phyloP scores from a whole-genome alignment of 2,888 invertebrate genomes.

The Deilephila elpenor region DNA sequence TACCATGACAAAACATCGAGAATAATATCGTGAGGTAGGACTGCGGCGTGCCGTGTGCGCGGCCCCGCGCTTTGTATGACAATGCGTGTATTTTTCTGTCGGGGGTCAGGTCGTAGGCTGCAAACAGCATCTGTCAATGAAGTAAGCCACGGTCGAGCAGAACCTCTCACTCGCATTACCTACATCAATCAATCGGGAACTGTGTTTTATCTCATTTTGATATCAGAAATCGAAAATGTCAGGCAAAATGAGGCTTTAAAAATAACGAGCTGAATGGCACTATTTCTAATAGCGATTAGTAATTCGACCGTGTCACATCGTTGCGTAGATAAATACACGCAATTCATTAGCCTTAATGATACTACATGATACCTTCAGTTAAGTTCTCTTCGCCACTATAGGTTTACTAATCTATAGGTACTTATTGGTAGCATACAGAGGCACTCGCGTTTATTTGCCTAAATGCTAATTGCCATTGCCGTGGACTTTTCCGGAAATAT shows the following conservation, averaged over 20 bases:
- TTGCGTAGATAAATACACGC: constrained; percentile 6
- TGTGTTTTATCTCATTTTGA: neutral
- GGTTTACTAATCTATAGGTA: neutral
- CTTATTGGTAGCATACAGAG: neutral
- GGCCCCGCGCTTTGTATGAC: constrained; percentile 64
- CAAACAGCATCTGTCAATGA: constrained; percentile 69
- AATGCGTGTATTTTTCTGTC: constrained; percentile 62
- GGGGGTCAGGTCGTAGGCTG: constrained; percentile 67
- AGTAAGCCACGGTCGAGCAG: constrained; percentile 69
- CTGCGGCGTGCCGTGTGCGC: constrained; percentile 27
- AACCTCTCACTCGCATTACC: constrained; percentile 66
- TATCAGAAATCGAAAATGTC: constrained; percentile 1
- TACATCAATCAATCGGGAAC: constrained; percentile 24
- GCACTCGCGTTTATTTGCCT: too few species aligned
- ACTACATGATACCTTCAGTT: constrained; percentile 2
- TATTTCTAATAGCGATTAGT: constrained; percentile 21
- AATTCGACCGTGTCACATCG: neutral
- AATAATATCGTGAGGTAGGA: constrained; percentile 7
- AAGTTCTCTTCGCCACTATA: neutral
- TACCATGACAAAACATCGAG: constrained; percentile 25
- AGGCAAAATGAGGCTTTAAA: too few species aligned
- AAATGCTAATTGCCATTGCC: too few species aligned
- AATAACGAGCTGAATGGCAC: neutral
- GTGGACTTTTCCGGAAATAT: too few species aligned
- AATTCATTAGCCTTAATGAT: constrained; percentile 20